Evolutionary conservation across 2,888 invertebrate genomes (phyloP).

Genomic region (Pandemis cinnamomeana): DNA sequence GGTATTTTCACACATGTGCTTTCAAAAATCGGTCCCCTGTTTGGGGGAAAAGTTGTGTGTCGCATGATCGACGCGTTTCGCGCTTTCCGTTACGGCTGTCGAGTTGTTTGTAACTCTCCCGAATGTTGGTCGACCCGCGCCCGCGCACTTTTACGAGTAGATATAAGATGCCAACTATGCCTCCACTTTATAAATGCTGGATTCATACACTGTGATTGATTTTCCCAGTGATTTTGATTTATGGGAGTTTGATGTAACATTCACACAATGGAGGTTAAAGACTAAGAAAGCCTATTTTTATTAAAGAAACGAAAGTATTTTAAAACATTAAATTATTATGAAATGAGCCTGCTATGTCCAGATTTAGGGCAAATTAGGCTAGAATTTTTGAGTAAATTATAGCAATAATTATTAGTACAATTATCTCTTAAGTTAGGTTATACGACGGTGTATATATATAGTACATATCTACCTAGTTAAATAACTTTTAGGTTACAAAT

Average conservation of each 20-base stretch:
- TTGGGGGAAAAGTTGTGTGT: no score
- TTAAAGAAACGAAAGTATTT: not conserved
- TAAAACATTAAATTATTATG: not conserved
- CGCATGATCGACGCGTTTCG: no score
- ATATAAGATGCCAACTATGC: not conserved
- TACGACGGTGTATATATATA: not conserved
- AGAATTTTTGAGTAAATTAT: not conserved
- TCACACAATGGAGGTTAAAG: not conserved
- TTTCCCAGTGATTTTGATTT: not conserved
- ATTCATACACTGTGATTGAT: not conserved
- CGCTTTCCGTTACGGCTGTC: no score
- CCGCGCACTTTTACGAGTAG: no score
- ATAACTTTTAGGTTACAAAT: not conserved
- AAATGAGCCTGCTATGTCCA: not conserved
- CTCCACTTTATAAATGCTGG: not conserved
- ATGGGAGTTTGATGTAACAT: not conserved
- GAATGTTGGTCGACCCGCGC: no score
- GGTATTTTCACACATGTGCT: no score
- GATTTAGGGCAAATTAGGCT: not conserved
- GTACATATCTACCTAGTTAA: not conserved
- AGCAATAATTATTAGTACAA: constrained; percentile 4
- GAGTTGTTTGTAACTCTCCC: no score
- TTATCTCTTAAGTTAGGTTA: not conserved
- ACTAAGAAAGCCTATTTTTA: not conserved
- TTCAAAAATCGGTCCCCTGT: no score